These are phyloP conservation scores for Pantherophis vulpinus DNA, from an alignment of 2,797 vertebrate genomes.

Conservation along the genomic window DNA sequence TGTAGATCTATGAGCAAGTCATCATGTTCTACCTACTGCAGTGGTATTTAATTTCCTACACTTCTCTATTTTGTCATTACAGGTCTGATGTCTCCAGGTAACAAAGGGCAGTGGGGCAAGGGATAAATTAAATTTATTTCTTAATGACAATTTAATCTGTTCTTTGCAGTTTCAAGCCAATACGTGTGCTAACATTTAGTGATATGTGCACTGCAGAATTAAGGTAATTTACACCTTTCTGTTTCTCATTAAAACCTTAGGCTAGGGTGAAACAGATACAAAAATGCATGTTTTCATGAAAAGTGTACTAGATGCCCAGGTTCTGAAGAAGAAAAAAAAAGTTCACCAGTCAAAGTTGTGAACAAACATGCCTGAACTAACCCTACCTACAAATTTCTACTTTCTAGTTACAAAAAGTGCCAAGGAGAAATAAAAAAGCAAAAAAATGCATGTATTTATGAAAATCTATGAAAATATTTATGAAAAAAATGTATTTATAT, in stretches of 20 bases:
- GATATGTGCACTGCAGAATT: background rate
- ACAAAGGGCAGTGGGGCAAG: background rate
- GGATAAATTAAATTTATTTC: background rate
- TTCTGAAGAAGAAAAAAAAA: fast-evolving
- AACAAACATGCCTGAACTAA: background rate
- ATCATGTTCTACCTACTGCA: background rate
- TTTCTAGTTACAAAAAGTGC: background rate
- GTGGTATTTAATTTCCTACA: too few species aligned
- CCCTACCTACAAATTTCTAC: background rate
- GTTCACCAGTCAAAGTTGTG: background rate
- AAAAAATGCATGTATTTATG: background rate
- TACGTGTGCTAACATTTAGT: background rate
- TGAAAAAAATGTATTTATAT: too few species aligned
- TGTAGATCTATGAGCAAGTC: background rate
- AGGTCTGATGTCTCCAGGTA: background rate
- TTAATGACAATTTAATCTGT: background rate
- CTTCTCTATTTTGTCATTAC: background rate
- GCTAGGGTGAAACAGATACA: background rate
- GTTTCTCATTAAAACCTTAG: background rate
- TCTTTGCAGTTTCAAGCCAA: background rate
- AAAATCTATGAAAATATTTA: background rate
- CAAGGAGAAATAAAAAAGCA: background rate
- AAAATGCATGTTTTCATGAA: background rate
- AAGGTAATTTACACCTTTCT: background rate
- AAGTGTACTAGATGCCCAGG: background rate